Conservation (phyloP, 2,797 vertebrate genomes). For the Lepidocolaptes lacrymiger region DNA sequence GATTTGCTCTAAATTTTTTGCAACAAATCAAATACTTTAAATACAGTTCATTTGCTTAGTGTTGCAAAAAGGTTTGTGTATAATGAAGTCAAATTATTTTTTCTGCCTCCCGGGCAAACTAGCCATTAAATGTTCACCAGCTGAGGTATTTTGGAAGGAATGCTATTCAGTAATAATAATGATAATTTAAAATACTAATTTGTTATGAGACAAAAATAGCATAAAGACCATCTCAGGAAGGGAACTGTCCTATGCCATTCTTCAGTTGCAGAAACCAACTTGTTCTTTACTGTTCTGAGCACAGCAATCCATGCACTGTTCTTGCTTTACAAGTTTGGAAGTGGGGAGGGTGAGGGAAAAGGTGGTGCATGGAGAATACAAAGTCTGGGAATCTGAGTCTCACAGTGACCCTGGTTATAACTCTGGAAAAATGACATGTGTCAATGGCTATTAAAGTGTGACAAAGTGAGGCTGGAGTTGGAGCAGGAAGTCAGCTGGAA, state of each 20-base stretch:
- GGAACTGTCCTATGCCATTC: background rate
- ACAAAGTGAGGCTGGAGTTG: background rate
- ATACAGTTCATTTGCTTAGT: background rate
- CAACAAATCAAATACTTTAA: background rate
- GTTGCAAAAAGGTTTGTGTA: background rate
- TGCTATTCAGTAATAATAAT: background rate
- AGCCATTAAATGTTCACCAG: background rate
- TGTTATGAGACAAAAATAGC: background rate
- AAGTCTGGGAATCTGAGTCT: background rate
- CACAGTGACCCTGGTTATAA: background rate
- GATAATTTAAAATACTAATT: background rate
- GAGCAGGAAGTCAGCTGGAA: conserved; percentile 12
- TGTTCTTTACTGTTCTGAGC: background rate
- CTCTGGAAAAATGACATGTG: background rate
- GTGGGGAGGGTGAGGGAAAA: background rate
- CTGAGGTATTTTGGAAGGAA: background rate
- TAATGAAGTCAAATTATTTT: background rate
- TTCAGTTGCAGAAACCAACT: background rate
- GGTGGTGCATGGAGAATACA: background rate
- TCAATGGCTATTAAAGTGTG: background rate
- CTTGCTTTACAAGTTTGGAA: background rate
- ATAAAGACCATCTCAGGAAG: background rate
- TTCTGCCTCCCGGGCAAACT: background rate
- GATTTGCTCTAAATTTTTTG: background rate
- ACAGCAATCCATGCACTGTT: background rate